These are phyloP conservation scores for Tachycineta bicolor DNA, from an alignment of 2,113 vertebrate genomes.

Conservation along the genomic window DNA sequence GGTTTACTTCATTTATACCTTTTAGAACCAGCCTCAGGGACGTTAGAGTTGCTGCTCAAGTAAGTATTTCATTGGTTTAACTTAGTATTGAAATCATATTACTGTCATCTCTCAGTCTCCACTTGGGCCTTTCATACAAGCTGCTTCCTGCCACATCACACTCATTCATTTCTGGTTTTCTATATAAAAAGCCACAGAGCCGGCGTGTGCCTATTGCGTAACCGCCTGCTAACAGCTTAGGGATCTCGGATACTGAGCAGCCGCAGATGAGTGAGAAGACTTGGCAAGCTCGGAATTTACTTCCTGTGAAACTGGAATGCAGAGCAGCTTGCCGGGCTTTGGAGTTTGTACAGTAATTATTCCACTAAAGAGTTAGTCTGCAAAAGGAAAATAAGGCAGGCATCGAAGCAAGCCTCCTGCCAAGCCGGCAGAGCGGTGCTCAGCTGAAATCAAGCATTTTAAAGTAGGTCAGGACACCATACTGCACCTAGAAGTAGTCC, in stretches of 20 bases:
- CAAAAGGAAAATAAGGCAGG: conserved; percentile 39
- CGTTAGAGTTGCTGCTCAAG: background rate
- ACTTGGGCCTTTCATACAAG: background rate
- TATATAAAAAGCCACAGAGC: background rate
- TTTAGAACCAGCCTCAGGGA: background rate
- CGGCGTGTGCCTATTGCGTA: background rate
- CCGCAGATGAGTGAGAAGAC: background rate
- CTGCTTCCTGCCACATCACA: conserved; percentile 36
- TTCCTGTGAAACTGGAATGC: conserved; percentile 23
- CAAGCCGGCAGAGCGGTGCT: background rate
- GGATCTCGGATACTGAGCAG: background rate
- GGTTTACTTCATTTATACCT: conserved; percentile 55
- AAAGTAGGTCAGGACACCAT: background rate
- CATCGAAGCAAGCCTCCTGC: background rate
- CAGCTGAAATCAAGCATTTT: background rate
- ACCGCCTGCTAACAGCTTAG: background rate
- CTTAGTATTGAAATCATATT: conserved; percentile 8
- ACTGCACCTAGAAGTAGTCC: background rate
- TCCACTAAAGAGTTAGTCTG: background rate
- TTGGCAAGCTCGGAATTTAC: background rate
- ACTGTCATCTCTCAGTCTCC: background rate
- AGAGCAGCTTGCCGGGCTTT: background rate
- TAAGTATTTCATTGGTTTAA: background rate
- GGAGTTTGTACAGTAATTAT: background rate
- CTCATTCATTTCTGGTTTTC: conserved; percentile 41